Percentiles rank a stretch among this genome's conserved stretches.
Conservation (phyloP, 2,797 vertebrate species). For the Takifugu rubripes region DNA sequence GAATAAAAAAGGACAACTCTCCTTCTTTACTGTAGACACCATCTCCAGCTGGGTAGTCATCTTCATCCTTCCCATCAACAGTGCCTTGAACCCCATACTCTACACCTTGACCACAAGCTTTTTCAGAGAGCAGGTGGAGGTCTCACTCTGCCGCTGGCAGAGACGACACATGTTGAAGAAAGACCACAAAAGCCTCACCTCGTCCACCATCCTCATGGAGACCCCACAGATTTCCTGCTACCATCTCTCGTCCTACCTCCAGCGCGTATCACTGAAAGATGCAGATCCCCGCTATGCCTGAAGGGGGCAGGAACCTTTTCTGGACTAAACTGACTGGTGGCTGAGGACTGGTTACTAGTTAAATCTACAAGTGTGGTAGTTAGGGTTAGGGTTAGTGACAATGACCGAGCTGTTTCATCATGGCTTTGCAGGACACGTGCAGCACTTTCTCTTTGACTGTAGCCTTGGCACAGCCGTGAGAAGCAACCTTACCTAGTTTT, state of each 20-base stretch:
- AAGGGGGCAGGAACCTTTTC: constrained; percentile 15
- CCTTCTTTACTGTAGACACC: constrained; percentile 54
- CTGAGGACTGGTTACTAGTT: neutral
- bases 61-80: constrained; percentile 81
- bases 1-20: neutral
- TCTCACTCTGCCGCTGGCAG: constrained; percentile 75
- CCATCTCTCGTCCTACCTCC: constrained; percentile 61
- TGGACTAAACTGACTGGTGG: neutral
- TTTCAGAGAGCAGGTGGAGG: constrained; percentile 83
- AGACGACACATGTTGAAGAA: constrained; percentile 69
- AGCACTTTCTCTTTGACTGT: neutral
- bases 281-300: constrained; percentile 68
- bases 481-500: too few relatives aligned
- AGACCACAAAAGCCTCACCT: constrained; percentile 72
- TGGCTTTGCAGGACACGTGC: neutral
- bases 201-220: constrained; percentile 70
- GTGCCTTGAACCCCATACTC: constrained; percentile 81
- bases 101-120: constrained; percentile 82
- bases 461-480: too few relatives aligned
- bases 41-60: constrained; percentile 82
- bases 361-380: too few relatives aligned
- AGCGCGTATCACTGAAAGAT: constrained; percentile 54
- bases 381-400: neutral
- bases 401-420: constrained; percentile 10
- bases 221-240: constrained; percentile 44